Evolutionary conservation across 2,797 vertebrate genomes (phyloP).

Genomic region (Diplodus sargus): DNA sequence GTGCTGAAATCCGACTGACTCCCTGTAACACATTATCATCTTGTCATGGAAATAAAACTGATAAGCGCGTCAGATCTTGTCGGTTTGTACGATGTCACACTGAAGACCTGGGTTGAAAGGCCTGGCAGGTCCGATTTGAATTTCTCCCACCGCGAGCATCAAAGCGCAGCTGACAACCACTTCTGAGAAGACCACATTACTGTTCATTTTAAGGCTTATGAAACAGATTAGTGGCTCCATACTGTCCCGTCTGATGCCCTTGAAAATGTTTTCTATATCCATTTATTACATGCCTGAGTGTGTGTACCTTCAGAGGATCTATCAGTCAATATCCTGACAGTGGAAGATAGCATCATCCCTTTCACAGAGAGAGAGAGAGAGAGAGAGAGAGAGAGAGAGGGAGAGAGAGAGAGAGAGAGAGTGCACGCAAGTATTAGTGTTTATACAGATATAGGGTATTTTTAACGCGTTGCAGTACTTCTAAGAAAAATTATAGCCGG

Average conservation of each 20-base stretch:
- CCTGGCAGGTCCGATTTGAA: constrained; percentile 57
- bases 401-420: neutral
- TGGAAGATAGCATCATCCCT: constrained; percentile 22
- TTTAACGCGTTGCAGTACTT: constrained; percentile 42
- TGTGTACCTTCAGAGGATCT: neutral
- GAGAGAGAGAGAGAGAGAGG: neutral
- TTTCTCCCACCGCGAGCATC: constrained; percentile 42
- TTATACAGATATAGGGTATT: constrained; percentile 53
- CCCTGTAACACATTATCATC: constrained; percentile 25
- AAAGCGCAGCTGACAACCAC: constrained; percentile 30
- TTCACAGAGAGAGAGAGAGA: neutral
- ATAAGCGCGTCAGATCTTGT: constrained; percentile 50
- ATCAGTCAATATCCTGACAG: constrained; percentile 15
- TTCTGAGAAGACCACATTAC: constrained; percentile 32
- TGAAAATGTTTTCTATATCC: constrained; percentile 30
- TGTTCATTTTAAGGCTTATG: constrained; percentile 20
- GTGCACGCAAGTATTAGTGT: constrained; percentile 24
- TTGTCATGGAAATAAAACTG: constrained; percentile 45
- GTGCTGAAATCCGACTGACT: constrained; percentile 8
- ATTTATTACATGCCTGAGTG: constrained; percentile 4
- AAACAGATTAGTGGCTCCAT: constrained; percentile 16
- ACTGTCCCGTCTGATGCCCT: constrained; percentile 11
- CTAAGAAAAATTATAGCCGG: constrained; percentile 55
- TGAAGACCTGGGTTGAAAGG: constrained; percentile 61
- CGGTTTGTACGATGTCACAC: constrained; percentile 46